A percentile compares a stretch with the other conserved stretches of the same genome.
These are phyloP conservation scores for Noctua janthe DNA, from an alignment of 2,888 invertebrate species.

Conservation along the genomic window DNA sequence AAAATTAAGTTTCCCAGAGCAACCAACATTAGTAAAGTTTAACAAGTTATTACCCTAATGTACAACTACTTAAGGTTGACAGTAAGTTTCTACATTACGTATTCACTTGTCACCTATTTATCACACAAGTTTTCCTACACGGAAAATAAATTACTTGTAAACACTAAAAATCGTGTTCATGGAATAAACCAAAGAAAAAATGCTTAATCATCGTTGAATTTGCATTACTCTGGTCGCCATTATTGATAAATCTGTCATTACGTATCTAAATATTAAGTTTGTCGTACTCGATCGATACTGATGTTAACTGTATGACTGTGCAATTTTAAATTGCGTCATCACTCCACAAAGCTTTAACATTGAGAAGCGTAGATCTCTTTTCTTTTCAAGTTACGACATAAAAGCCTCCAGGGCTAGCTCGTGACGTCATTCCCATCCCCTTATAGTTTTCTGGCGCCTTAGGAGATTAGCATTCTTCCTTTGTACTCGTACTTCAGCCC, in stretches of 20 bases:
- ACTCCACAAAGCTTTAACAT: neutral
- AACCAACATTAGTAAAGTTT: conserved; percentile 2
- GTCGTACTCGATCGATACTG: neutral
- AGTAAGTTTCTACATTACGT: neutral
- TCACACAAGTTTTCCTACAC: neutral
- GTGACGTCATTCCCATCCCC: conserved; percentile 42
- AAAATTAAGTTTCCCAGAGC: conserved; percentile 1
- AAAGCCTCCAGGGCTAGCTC: conserved; percentile 24
- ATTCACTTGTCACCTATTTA: neutral
- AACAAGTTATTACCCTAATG: conserved; percentile 19
- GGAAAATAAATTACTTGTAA: neutral
- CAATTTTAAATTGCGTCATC: conserved; percentile 10
- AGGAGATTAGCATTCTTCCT: conserved; percentile 44
- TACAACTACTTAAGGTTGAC: neutral
- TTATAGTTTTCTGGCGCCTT: conserved; percentile 42
- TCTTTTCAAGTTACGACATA: conserved; percentile 13
- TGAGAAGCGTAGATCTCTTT: conserved; percentile 1
- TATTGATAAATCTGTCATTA: conserved; percentile 8
- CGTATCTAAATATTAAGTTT: neutral
- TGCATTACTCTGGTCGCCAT: neutral
- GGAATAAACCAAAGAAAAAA: neutral
- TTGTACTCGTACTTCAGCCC: conserved; percentile 11
- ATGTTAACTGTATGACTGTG: conserved; percentile 6
- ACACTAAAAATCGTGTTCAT: neutral
- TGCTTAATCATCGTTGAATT: neutral